Base-by-base conservation (phyloP, 2,888 invertebrate genomes). In the Scaptomyza flava region DNA sequence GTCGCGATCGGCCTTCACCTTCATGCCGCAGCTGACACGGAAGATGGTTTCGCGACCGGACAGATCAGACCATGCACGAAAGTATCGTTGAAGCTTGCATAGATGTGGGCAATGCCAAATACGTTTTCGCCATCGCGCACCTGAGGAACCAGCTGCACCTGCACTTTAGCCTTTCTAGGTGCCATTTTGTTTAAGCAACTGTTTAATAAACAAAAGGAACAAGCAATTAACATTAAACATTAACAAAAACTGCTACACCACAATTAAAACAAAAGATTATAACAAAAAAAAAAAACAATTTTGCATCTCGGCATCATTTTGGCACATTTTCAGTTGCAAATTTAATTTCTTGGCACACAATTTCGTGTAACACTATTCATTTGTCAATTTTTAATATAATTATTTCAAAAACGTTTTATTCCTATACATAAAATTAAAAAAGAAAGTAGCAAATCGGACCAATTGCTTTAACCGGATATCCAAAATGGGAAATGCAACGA, bases 41-140 rank as follows among this genome's bases (percentile, higher is more conserved):
- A 97, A 96, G 89, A 97, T 97, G 14, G 97, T 97, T 95, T 97
- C 97, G 90, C 97, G 96, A 84, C 99, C 99, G 65, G 99, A 99
- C 89, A 99, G 94, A 93, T 99, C 99, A 14, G 99, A 99, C 99
- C 98, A 93, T 99, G 99, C 50, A 99, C 99, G 92, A 99, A 99
- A 57, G 99, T 99, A 93, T 99, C 99, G 91, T 99, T 99, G 94
- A 99, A 99, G 86, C 98, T 99, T 81, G 99, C 99, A 91, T 98
- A 99, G 91, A 99, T 99, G 93, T 99, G 99, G 71, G 99, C 99
- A 20, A 99, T 99, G 65, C 99, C 99, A 91, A 99, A 99, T 65
- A 99, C 98, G 86, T 96, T 96, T 93, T 99, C 99, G 75, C 99
- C 99, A 91, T 98, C 98, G 82, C 97, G 96, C 51, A 98, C 98